Conservation (phyloP, 1,140 invertebrate genomes). For the Brachionus manjavacas region DNA sequence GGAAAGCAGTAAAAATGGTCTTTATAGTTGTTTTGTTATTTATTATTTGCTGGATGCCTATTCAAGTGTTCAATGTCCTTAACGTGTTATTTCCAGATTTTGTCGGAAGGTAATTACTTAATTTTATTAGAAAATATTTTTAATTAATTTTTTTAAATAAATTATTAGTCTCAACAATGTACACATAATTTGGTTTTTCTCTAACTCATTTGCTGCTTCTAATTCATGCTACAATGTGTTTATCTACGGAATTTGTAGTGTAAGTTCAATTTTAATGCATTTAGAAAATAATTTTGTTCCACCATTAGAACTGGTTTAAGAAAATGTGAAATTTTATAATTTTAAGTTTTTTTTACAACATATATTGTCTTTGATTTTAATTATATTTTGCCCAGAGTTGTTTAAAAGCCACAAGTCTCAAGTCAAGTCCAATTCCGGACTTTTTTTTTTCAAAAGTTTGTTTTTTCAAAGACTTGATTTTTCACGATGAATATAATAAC, state of each 20-base stretch:
- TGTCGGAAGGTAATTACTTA: background rate
- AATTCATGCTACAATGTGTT: slow-evolving; percentile 80
- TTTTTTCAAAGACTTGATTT: no score
- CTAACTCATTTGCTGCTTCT: slow-evolving; percentile 78
- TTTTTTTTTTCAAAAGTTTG: no score
- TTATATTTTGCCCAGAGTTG: no score
- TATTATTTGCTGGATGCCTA: slow-evolving; percentile 58
- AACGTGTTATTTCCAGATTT: slow-evolving; percentile 10
- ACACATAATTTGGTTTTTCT: slow-evolving; percentile 65
- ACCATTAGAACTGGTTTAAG: no score
- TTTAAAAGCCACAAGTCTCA: no score
- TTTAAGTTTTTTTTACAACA: no score
- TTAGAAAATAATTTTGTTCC: no score
- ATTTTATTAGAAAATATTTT: background rate
- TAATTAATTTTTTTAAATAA: background rate
- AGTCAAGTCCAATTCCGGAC: no score
- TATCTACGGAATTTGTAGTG: slow-evolving; percentile 77
- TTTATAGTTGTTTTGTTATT: slow-evolving; percentile 58
- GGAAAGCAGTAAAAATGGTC: slow-evolving; percentile 54
- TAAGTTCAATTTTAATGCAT: slow-evolving; percentile 58
- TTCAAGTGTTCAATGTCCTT: slow-evolving; percentile 52
- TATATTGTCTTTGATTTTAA: no score
- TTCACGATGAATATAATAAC: no score
- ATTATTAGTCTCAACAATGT: slow-evolving; percentile 53
- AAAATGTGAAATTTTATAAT: slow-evolving; percentile 32